These are phyloP conservation scores for Bolborhynchus lineola DNA, from an alignment of 2,113 vertebrate species.

Conservation along the genomic window DNA sequence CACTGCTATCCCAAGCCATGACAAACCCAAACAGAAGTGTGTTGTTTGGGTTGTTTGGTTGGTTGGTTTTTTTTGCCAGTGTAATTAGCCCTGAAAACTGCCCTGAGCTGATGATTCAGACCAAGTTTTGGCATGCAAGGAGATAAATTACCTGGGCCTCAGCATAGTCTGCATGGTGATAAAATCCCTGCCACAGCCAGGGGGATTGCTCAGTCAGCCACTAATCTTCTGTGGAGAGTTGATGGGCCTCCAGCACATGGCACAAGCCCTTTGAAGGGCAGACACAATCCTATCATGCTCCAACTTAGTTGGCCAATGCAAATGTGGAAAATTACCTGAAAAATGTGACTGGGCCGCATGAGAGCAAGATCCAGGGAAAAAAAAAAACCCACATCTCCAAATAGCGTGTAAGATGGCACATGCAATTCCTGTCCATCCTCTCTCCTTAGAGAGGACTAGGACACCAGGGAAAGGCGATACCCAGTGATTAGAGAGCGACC, in stretches of 20 bases:
- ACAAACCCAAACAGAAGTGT: not conserved
- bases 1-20: not conserved
- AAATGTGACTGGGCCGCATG: not conserved
- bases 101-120: not conserved
- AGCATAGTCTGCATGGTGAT: not conserved
- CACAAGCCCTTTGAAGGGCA: not conserved
- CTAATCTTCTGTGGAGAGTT: not conserved
- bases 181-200: not conserved
- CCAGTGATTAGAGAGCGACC: not conserved
- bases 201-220: not conserved
- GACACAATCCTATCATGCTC: not conserved
- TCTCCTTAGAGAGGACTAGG: not conserved
- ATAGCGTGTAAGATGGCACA: not conserved
- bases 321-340: not conserved
- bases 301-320: not conserved
- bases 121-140: not conserved
- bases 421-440: not conserved
- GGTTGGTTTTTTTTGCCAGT: not conserved
- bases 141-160: not conserved
- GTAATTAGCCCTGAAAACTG: not conserved
- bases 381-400: not conserved
- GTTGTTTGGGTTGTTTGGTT: too few species aligned
- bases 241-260: rapidly evolving
- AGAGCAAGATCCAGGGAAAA: not conserved
- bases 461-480: not conserved